phyloP scores from a whole-genome alignment of 1,140 invertebrate genomes.

The Cataglyphis hispanica region DNA sequence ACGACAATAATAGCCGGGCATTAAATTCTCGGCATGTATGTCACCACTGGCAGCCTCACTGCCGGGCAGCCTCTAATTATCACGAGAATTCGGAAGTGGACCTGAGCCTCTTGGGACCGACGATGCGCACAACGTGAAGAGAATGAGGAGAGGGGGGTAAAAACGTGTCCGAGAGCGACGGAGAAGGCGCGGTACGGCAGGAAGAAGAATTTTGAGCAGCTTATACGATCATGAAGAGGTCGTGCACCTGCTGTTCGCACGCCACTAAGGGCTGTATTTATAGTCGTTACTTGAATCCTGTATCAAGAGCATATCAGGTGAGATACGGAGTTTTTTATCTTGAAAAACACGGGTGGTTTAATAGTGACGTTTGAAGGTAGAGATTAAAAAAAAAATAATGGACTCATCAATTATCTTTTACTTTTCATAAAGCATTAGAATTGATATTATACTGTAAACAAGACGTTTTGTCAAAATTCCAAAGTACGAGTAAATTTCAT shows the following conservation, averaged over 20 bases:
- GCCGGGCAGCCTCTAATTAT: constrained; percentile 71
- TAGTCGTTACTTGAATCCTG: constrained; percentile 36
- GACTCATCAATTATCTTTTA: not conserved
- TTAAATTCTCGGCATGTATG: constrained; percentile 61
- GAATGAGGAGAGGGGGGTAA: not conserved
- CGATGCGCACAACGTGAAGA: not conserved
- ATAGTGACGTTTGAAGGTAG: not conserved
- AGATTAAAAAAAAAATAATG: not conserved
- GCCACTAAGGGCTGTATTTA: constrained; percentile 74
- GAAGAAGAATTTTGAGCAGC: constrained; percentile 64
- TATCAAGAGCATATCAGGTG: constrained; percentile 32
- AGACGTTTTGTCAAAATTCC: too few species aligned
- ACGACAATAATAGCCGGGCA: constrained; percentile 56
- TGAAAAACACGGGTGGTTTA: not conserved
- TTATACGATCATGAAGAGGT: constrained; percentile 78
- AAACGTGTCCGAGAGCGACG: constrained; percentile 38
- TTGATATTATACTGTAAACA: too few species aligned
- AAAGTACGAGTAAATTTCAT: too few species aligned
- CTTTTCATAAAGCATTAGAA: too few species aligned
- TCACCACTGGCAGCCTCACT: constrained; percentile 46
- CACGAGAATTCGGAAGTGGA: constrained; percentile 75
- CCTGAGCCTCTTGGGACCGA: constrained; percentile 23
- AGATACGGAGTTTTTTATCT: constrained; percentile 23
- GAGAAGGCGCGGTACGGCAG: constrained; percentile 43
- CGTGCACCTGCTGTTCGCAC: constrained; percentile 84